These are phyloP conservation scores for Eutolmus rufibarbis DNA, from an alignment of 2,888 invertebrate genomes.

Conservation along the genomic window DNA sequence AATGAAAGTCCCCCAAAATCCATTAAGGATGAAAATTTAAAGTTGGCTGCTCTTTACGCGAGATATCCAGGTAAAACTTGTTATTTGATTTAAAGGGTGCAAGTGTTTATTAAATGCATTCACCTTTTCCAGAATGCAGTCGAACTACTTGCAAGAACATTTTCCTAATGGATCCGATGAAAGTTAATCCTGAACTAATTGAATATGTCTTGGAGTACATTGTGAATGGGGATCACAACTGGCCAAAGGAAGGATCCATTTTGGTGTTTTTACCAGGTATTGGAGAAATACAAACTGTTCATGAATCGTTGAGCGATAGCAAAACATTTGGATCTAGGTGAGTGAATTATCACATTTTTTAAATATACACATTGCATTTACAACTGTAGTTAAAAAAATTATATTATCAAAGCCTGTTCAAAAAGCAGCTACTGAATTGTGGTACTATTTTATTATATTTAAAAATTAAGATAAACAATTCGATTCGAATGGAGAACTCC, in stretches of 20 bases:
- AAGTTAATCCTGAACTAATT: slow-evolving; percentile 79
- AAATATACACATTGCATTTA: not conserved
- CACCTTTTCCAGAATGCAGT: slow-evolving; percentile 63
- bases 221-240: slow-evolving; percentile 69
- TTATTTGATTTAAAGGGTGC: not conserved
- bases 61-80: slow-evolving; percentile 68
- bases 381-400: not conserved
- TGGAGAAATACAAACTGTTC: slow-evolving; percentile 76
- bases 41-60: slow-evolving; percentile 71
- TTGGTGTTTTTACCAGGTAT: slow-evolving; percentile 82
- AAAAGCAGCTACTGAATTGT: too few species aligned
- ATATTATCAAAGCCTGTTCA: too few species aligned
- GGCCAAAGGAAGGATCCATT: slow-evolving; percentile 71
- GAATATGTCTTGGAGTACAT: slow-evolving; percentile 76
- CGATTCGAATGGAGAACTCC: too few species aligned
- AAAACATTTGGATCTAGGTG: slow-evolving; percentile 70
- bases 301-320: slow-evolving; percentile 73
- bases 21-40: slow-evolving; percentile 76
- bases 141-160: slow-evolving; percentile 75
- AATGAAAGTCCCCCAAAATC: slow-evolving; percentile 68
- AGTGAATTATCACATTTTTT: not conserved
- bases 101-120: not conserved
- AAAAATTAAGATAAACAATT: too few species aligned
- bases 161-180: slow-evolving; percentile 78
- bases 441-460: too few species aligned